Base-by-base conservation (phyloP, 2,113 vertebrate genomes). In the Lathamus discolor region DNA sequence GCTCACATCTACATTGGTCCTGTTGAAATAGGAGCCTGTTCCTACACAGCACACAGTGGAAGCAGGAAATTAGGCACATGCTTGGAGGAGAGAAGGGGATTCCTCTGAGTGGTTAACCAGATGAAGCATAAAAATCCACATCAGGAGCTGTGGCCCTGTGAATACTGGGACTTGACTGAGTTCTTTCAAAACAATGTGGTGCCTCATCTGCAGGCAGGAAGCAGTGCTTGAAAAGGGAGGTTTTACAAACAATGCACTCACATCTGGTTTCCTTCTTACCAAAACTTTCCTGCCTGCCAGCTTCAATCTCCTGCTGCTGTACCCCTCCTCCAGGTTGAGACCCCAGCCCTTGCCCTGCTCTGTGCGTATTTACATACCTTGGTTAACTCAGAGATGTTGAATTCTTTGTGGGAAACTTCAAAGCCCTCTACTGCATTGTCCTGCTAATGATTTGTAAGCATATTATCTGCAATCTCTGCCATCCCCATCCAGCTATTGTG, bases 341-440 rank as follows among this genome's bases (percentile, higher is more conserved):
- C 23, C 17, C 29, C 51, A 66, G 68, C 33, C 52, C 72, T 25
- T 18, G n/a, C 61, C 31, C 43, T 10, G 23, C 31, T 54, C 72
- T 2, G 1, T 31, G 49, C 8, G 0, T 41, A 35, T 82, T 91
- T 77, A 57, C 43, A 24, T 12, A 49, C 51, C 24, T 78, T 27
- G n/a, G 3, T 35, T 90, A 27, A 44, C 44, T 31, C 54, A 55
- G n/a, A 43, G n/a, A 10, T 3, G 51, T 67, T 28, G 37, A 86
- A 85, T 28, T 62, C 90, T 69, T 70, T 24, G n/a, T 39, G 48
- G 64, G 61, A 86, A 72, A 49, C 79, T 93, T 95, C 85, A 94
- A 86, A 96, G 46, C 8, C 7, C 57, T 79, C 41, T 6, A 22
- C 46, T 88, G 79, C 76, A 81, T 94, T 88, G 87, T 95, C 44